Evolutionary conservation across 2,113 vertebrate genomes (phyloP), one percentile per base, ranked within the genome.

Genomic region (Onychostruthus taczanowskii): DNA sequence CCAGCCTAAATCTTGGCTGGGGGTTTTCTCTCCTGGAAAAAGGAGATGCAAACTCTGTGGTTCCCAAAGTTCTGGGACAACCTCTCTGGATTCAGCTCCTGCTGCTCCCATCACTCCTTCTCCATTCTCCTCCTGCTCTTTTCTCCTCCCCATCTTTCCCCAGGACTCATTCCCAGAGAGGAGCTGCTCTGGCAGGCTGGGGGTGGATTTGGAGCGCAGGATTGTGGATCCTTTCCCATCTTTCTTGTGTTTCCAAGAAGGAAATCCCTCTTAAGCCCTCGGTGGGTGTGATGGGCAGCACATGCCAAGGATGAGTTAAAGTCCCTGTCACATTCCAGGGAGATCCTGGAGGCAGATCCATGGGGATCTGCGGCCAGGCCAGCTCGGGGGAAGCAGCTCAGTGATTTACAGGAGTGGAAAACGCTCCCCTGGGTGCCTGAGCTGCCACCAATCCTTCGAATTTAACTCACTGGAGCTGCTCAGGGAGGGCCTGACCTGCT

Each of bases 261-360:
- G 2, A 26, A 69, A 22, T 7, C 66, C 23, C 69, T 2, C n/a
- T 4, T 1, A 22, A 49, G 16, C 24, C 4, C 37, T 22, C 1
- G 47, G 10, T 20, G 49, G 63, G 23, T 1, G 14, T 0, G 2
- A 24, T 13, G 62, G 30, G 33, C 63, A 41, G 50, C 37, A 4
- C 2, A 2, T 0, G 47, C 64, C 0, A 0, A n/a, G 33, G 9
- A 19, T 6, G 52, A 41, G 7, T 50, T 49, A 1, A 0, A 0
- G 11, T 17, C 62, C 50, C 19, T 43, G 20, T 24, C 74, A 2
- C 39, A 4, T 72, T 44, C 70, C 16, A 1, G 33, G 85, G 26
- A 33, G 44, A 59, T 75, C 59, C 82, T 14, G 26, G 17, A 53
- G 55, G 46, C 56, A 41, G 41, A 41, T 41, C 41, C 41, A 15